These are phyloP conservation scores for Phymanthus crucifer DNA, from an alignment of 92 coral and sea anemone species.

Conservation along the genomic window DNA sequence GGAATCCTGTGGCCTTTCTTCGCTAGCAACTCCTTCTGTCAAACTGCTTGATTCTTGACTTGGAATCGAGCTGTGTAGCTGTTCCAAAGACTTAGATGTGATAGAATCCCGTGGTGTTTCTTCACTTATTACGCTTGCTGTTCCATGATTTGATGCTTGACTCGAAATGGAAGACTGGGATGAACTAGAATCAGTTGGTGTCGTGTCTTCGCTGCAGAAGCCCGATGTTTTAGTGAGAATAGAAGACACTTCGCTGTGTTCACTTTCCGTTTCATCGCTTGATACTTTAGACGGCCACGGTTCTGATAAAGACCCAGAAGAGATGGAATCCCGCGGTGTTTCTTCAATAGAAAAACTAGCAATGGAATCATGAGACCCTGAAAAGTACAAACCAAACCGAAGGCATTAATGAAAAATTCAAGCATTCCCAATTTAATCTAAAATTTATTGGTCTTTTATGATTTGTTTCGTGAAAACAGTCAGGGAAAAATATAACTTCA, in stretches of 20 bases:
- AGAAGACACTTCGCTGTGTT: background rate
- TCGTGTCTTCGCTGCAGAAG: background rate
- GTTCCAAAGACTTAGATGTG: background rate
- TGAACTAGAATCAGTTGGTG: background rate
- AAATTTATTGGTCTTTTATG: too few relatives aligned
- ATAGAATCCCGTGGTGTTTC: background rate
- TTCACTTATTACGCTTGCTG: background rate
- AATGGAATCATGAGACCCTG: background rate
- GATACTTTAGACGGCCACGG: background rate
- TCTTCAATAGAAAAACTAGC: background rate
- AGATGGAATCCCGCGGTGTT: background rate
- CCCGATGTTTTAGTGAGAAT: too few relatives aligned
- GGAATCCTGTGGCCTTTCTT: background rate
- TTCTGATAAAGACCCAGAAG: background rate
- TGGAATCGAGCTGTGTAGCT: background rate
- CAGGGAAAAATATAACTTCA: too few relatives aligned
- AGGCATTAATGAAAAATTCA: too few relatives aligned
- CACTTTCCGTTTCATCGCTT: background rate
- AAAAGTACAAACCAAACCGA: too few relatives aligned
- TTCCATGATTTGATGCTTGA: background rate
- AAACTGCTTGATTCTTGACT: background rate
- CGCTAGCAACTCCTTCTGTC: background rate
- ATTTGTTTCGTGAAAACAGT: too few relatives aligned
- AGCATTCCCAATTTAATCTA: too few relatives aligned
- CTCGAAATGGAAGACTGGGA: background rate